These are phyloP conservation scores for Potamarius usumacintae DNA, from an alignment of 2,113 vertebrate species.

Conservation along the genomic window DNA sequence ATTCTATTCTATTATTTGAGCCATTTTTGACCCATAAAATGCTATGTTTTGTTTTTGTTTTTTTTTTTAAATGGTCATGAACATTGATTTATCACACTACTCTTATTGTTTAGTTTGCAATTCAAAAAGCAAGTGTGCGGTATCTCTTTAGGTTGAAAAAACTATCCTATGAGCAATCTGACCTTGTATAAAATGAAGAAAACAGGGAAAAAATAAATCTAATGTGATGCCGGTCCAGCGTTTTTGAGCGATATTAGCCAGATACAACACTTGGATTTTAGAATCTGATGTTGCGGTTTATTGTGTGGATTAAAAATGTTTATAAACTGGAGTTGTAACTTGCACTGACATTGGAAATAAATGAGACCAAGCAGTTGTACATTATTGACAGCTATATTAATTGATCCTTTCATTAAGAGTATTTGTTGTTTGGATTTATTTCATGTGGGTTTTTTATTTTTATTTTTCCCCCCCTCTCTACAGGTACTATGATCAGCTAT, in stretches of 20 bases:
- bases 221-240: background rate
- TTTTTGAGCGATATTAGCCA: background rate
- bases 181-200: background rate
- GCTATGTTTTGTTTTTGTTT: too few species aligned
- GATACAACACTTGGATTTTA: background rate
- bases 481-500: slow-evolving; percentile 97
- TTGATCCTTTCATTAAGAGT: background rate
- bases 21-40: too few species aligned
- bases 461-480: background rate
- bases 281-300: background rate
- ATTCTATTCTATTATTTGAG: too few species aligned
- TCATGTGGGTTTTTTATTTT: background rate
- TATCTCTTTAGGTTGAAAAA: too few species aligned
- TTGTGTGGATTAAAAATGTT: background rate
- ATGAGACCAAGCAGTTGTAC: background rate
- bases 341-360: background rate
- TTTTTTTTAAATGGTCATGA: too few species aligned
- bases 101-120: too few species aligned
- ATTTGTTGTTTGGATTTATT: background rate
- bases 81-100: too few species aligned
- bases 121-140: too few species aligned
- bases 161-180: background rate
- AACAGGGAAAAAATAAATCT: background rate
- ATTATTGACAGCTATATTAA: background rate
- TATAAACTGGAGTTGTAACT: background rate